phyloP scores from a whole-genome alignment of 2,888 invertebrate genomes.

The Coenonympha arcania region DNA sequence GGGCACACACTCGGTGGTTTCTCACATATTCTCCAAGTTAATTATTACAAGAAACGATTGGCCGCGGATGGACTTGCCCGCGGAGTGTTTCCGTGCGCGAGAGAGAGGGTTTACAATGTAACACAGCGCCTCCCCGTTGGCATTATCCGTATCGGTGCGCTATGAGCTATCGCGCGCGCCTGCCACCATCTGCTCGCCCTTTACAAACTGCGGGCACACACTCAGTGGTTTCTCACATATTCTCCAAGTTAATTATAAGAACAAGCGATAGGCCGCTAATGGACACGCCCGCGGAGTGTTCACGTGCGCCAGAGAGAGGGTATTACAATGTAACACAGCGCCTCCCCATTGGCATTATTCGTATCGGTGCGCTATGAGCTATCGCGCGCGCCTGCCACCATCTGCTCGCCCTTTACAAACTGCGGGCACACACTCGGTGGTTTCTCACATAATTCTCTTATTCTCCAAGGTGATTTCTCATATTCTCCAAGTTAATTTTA shows the following conservation, averaged over 20 bases:
- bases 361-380: conserved; percentile 68
- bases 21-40: too few species aligned
- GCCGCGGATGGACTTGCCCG: conserved; percentile 35
- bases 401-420: conserved; percentile 42
- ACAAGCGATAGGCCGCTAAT: too few species aligned
- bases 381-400: conserved; percentile 51
- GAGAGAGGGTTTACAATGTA: too few species aligned
- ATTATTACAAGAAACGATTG: too few species aligned
- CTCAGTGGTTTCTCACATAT: too few species aligned
- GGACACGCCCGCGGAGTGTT: conserved; percentile 43
- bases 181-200: too few species aligned
- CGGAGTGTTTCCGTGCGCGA: conserved; percentile 42
- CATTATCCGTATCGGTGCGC: too few species aligned
- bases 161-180: too few species aligned
- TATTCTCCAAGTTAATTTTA: conserved; percentile 29
- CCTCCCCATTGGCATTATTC: conserved; percentile 68
- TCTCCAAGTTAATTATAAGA: too few species aligned
- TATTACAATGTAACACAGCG: conserved; percentile 41
- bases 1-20: too few species aligned
- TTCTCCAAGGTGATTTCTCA: conserved; percentile 29
- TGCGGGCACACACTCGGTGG: conserved; percentile 1
- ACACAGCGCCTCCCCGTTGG: too few species aligned
- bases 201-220: too few species aligned
- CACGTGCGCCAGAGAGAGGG: conserved; percentile 41
- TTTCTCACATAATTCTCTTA: conserved; percentile 8